Conservation (phyloP, 2,888 invertebrate species). For the Bombylius major region DNA sequence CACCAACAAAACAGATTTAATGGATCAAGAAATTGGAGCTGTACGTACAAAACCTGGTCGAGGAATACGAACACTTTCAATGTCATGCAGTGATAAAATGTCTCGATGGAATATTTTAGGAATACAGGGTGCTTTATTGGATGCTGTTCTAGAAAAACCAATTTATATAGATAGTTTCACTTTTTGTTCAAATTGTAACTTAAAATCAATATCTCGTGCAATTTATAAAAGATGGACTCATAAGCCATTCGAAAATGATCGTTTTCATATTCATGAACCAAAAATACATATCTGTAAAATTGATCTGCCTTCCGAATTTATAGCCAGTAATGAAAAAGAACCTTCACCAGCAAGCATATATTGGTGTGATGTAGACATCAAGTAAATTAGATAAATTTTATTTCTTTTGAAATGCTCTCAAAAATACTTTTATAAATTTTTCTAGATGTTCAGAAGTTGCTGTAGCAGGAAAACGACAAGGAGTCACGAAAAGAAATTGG, state of each 20-base stretch:
- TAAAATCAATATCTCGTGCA: slow-evolving; percentile 45
- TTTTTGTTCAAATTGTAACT: slow-evolving; percentile 54
- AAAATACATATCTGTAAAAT: slow-evolving; percentile 17
- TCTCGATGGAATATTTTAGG: slow-evolving; percentile 80
- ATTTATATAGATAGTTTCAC: slow-evolving; percentile 58
- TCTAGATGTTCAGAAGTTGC: slow-evolving; percentile 55
- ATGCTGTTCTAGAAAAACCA: slow-evolving; percentile 49
- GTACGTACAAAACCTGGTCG: slow-evolving; percentile 82
- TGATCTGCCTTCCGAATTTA: slow-evolving; percentile 32
- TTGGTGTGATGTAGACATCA: slow-evolving; percentile 38
- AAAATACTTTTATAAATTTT: slow-evolving; percentile 18
- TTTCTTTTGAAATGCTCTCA: not conserved
- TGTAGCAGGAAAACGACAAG: slow-evolving; percentile 66
- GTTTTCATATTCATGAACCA: slow-evolving; percentile 23
- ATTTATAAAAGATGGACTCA: slow-evolving; percentile 35
- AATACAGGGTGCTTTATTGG: slow-evolving; percentile 69
- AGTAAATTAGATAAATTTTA: not conserved
- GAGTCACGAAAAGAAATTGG: slow-evolving; percentile 54
- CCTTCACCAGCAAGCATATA: slow-evolving; percentile 49
- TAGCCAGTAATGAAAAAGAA: slow-evolving; percentile 30
- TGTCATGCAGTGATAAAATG: slow-evolving; percentile 91
- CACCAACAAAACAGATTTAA: slow-evolving; percentile 35
- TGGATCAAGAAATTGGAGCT: slow-evolving; percentile 57
- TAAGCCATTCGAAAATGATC: slow-evolving; percentile 7
- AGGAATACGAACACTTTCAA: slow-evolving; percentile 75